Evolutionary conservation across 2,113 vertebrate genomes (phyloP).

Genomic region (Neolamprologus falcicula): DNA sequence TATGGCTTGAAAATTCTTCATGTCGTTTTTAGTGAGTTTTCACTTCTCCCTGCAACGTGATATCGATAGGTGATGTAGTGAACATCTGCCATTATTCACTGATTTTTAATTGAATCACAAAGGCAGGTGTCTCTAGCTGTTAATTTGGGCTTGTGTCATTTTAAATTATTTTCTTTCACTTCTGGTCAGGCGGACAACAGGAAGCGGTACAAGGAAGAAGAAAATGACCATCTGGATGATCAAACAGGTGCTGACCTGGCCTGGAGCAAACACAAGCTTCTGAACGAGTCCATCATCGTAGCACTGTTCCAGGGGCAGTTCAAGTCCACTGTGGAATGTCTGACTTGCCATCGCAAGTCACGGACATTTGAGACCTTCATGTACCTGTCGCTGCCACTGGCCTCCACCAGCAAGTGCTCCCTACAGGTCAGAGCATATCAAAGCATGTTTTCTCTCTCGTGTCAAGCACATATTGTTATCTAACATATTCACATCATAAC

Average conservation of each 20-base stretch:
- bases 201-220: slow-evolving; percentile 91
- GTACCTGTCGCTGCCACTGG: slow-evolving; percentile 89
- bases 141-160: not conserved
- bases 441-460: not conserved
- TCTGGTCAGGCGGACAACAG: slow-evolving; percentile 86
- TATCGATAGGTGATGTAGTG: not conserved
- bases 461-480: not conserved
- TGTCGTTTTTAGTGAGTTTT: not conserved
- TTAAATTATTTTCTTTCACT: not conserved
- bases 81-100: not conserved
- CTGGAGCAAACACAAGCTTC: slow-evolving; percentile 92
- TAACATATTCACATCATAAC: not conserved
- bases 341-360: slow-evolving; percentile 89
- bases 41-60: not conserved
- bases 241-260: slow-evolving; percentile 83
- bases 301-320: slow-evolving; percentile 96
- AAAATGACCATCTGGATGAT: slow-evolving; percentile 88
- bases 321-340: slow-evolving; percentile 95
- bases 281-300: slow-evolving; percentile 95
- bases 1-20: not conserved
- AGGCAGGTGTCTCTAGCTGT: not conserved
- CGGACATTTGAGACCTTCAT: slow-evolving; percentile 97
- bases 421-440: slow-evolving; percentile 78
- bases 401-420: slow-evolving; percentile 89
- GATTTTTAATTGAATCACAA: not conserved